These are phyloP conservation scores for Paramuricea clavata DNA, from an alignment of 92 coral and sea anemone species.

Conservation along the genomic window DNA sequence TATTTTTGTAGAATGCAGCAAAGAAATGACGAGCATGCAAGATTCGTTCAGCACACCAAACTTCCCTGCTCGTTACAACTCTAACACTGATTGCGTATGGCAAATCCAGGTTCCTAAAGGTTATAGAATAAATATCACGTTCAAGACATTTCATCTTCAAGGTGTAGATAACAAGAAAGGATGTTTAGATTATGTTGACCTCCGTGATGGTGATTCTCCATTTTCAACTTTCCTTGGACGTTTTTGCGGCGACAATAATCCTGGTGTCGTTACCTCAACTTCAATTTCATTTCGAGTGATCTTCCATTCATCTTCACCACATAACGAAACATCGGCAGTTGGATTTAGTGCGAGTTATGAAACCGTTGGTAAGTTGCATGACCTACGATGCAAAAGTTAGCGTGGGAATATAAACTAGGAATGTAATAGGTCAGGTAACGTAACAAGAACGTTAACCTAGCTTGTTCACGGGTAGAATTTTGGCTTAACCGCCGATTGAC, in stretches of 20 bases:
- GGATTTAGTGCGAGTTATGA: conserved; percentile 71
- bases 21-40: conserved; percentile 40
- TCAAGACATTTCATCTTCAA: conserved; percentile 69
- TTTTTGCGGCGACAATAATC: conserved; percentile 79
- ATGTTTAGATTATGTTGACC: conserved; percentile 80
- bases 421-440: too few species aligned
- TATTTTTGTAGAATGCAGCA: conserved; percentile 66
- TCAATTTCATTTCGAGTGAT: conserved; percentile 61
- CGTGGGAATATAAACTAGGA: too few species aligned
- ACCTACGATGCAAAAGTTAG: background rate
- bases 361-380: conserved; percentile 65
- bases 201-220: conserved; percentile 77
- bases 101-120: conserved; percentile 77
- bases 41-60: conserved; percentile 69
- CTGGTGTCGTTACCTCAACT: conserved; percentile 51
- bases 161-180: conserved; percentile 72
- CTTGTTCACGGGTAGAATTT: too few species aligned
- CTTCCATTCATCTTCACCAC: conserved; percentile 67
- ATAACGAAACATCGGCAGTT: conserved; percentile 38
- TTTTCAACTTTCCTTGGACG: conserved; percentile 77
- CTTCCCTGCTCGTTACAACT: conserved; percentile 66
- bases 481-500: too few species aligned
- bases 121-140: conserved; percentile 73
- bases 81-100: conserved; percentile 79
- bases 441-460: too few species aligned